Percentiles rank a stretch among this genome's conserved stretches.
Conservation (phyloP, 2,113 vertebrate species). For the Cyprinodon variegatus region DNA sequence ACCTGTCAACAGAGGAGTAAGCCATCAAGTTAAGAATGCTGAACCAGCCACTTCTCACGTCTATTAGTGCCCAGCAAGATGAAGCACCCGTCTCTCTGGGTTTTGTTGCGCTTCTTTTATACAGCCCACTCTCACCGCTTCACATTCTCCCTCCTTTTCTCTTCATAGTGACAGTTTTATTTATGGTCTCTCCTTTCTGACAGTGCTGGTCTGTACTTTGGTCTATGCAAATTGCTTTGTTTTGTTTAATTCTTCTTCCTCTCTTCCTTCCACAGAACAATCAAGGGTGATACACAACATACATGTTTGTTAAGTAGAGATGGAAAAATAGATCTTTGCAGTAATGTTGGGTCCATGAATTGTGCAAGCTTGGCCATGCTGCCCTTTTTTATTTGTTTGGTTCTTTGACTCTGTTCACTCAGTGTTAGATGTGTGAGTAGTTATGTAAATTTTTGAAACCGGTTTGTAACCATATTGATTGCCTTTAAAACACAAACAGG, state of each 20-base stretch:
- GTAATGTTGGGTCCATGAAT: slow-evolving; percentile 19
- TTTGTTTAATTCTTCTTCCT: slow-evolving; percentile 19
- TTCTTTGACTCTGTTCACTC: slow-evolving; percentile 23
- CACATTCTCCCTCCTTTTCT: slow-evolving; percentile 50
- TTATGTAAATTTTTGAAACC: slow-evolving; percentile 77
- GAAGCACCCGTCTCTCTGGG: slow-evolving; percentile 57
- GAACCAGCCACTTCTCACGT: slow-evolving; percentile 64
- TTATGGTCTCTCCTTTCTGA: slow-evolving; percentile 73
- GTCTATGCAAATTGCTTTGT: slow-evolving; percentile 44
- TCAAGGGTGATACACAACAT: slow-evolving; percentile 1
- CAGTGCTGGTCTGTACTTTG: slow-evolving; percentile 66
- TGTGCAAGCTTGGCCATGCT: slow-evolving; percentile 13
- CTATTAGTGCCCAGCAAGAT: slow-evolving; percentile 65
- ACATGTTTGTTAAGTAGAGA: slow-evolving; percentile 5
- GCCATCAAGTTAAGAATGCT: slow-evolving; percentile 67
- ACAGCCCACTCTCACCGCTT: slow-evolving; percentile 50
- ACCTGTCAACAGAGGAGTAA: slow-evolving; percentile 75
- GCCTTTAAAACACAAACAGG: slow-evolving; percentile 47
- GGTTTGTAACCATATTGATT: slow-evolving; percentile 75
- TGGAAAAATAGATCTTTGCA: slow-evolving; percentile 29
- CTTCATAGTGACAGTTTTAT: slow-evolving; percentile 68
- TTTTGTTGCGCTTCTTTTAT: slow-evolving; percentile 71
- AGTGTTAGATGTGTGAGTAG: slow-evolving; percentile 39
- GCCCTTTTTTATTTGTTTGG: background rate
- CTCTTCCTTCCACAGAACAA: slow-evolving; percentile 15